phyloP scores from a whole-genome alignment of 2,113 vertebrate genomes.

The Thoracochromis brauschi region DNA sequence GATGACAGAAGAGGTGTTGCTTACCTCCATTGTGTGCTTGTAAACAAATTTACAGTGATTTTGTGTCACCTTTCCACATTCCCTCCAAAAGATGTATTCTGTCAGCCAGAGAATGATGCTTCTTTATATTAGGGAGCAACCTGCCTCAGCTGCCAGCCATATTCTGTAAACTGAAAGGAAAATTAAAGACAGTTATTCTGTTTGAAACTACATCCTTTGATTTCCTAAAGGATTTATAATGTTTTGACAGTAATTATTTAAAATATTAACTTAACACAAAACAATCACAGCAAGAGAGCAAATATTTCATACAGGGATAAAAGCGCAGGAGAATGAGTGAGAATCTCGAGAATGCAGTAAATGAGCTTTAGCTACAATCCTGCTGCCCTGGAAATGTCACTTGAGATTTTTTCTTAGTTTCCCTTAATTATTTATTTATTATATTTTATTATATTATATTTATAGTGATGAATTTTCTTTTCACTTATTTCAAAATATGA shows the following conservation, averaged over 20 bases:
- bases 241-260: constrained; percentile 28
- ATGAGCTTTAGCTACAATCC: background rate
- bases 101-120: background rate
- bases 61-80: background rate
- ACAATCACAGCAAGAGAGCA: background rate
- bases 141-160: background rate
- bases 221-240: background rate
- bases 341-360: background rate
- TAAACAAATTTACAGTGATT: background rate
- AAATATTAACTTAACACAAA: constrained; percentile 3
- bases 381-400: constrained; percentile 20
- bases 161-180: background rate
- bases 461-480: background rate
- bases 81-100: background rate
- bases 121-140: background rate
- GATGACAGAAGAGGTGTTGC: background rate
- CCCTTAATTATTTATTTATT: background rate
- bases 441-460: background rate
- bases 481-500: background rate
- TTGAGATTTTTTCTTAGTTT: background rate
- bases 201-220: background rate
- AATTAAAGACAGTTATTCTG: background rate
- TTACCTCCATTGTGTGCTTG: background rate
- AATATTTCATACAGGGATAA: background rate
- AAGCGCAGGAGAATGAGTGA: background rate